Evolutionary conservation across 2,888 invertebrate genomes (phyloP).

Genomic region (Harpalus rubripes): DNA sequence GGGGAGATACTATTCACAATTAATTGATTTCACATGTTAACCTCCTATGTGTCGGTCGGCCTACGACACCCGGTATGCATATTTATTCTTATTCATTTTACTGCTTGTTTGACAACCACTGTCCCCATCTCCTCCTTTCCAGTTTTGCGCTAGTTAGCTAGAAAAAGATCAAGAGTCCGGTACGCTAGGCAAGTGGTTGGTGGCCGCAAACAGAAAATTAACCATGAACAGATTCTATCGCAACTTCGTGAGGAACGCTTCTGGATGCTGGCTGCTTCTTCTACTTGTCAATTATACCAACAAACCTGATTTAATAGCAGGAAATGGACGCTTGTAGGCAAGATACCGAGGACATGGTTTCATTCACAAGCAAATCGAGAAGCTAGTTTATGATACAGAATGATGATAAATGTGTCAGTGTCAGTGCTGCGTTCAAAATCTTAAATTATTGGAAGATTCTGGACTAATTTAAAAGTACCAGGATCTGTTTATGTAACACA

Average conservation of each 20-base stretch:
- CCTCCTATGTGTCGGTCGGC: too few relatives aligned
- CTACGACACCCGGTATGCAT: too few relatives aligned
- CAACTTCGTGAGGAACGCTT: not conserved
- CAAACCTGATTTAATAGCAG: slow-evolving; percentile 19
- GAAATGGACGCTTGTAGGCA: slow-evolving; percentile 23
- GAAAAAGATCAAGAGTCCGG: not conserved
- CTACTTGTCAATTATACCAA: slow-evolving; percentile 27
- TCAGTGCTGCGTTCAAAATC: too few relatives aligned
- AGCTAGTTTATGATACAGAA: too few relatives aligned
- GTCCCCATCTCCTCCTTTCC: not conserved
- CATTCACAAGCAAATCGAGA: slow-evolving; percentile 1
- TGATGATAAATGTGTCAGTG: too few relatives aligned
- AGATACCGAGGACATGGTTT: not conserved
- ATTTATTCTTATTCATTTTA: too few relatives aligned
- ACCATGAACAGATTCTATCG: slow-evolving; percentile 37
- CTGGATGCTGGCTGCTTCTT: slow-evolving; percentile 1
- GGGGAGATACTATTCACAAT: too few relatives aligned
- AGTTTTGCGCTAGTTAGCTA: slow-evolving; percentile 12
- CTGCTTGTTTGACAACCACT: not conserved
- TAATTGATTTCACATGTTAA: too few relatives aligned
- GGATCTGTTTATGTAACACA: too few relatives aligned
- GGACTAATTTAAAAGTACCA: too few relatives aligned
- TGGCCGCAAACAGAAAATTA: not conserved
- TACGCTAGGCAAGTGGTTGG: not conserved
- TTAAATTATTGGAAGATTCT: too few relatives aligned